Base-by-base conservation (phyloP, 1,140 invertebrate species). In the Drosophila prosaltans region DNA sequence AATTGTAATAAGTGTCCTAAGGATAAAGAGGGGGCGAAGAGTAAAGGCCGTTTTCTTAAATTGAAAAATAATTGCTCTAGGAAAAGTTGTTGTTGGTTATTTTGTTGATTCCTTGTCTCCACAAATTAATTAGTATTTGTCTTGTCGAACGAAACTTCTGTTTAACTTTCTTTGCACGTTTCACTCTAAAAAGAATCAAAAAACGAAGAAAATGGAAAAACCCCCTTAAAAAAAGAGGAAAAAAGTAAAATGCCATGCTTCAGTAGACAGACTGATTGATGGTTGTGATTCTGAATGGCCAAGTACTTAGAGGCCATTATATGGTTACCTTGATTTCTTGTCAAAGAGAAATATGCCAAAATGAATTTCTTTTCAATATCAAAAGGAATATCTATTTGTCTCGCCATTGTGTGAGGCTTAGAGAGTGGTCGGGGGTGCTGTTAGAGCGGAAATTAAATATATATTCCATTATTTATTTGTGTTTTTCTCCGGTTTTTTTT, bases 381-480 rank as follows among this genome's bases (percentile, higher is more conserved):
- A 64, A 81, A 81, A 75, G 82, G 68, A 72, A 40, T 74, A 55
- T 32, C 45, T 51, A 51, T 51, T 54, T 48, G 59, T 54, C 28
- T 54, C 51, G 41, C 40, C 55, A 61, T 65, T 63, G 36, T 73
- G 62, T 36, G 64, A 57, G 36, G 16, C 61, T 79, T 55, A 68
- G 71, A 36, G 4, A 36, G 32, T 3, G 28, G 28, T 30, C 62
- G 59, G 45, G 26, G 24, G n/a, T 45, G 65, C 62, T 57, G 60
- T 65, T n/a, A 48, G 43, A 88, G 70, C 82, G 82, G 79, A 86
- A 86, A 86, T 86, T 86, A 85, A 85, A 85, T 85, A 72, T 85
- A 72, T 86, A 70, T 78, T 54, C 57, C 82, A 73, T 86, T 86
- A 81, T 63, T 76, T 76, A 51, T 51, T 51, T 51, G 21, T 51